Percentiles rank a stretch among this genome's conserved stretches.
phyloP scores from a whole-genome alignment of 2,797 vertebrate species.

The Coendou prehensilis region DNA sequence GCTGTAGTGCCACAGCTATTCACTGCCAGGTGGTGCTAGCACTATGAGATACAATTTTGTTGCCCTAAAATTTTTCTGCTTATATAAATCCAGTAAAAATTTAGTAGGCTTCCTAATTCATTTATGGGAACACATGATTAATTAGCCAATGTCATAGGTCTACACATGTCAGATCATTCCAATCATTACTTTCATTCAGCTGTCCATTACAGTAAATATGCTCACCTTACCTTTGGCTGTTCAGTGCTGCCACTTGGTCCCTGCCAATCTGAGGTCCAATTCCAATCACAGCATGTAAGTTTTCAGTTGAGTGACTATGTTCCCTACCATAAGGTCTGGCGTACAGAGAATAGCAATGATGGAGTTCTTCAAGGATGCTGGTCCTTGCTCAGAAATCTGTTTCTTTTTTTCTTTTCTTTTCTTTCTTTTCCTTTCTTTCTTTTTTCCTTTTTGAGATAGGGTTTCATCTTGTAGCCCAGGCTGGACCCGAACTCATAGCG shows the following conservation, averaged over 20 bases:
- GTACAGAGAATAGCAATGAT: too few species aligned
- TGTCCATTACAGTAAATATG: not conserved
- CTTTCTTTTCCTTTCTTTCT: too few species aligned
- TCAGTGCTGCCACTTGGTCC: too few species aligned
- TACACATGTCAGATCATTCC: not conserved
- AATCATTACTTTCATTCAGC: not conserved
- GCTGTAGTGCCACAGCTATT: not conserved
- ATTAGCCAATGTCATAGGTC: not conserved
- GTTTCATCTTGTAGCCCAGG: too few species aligned
- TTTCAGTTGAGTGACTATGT: too few species aligned
- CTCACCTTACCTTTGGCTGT: not conserved
- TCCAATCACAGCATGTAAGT: too few species aligned
- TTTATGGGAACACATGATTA: not conserved
- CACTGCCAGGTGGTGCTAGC: not conserved
- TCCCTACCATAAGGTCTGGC: too few species aligned
- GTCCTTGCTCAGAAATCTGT: too few species aligned
- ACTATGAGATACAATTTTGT: not conserved
- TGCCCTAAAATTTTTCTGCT: not conserved
- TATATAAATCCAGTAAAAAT: not conserved
- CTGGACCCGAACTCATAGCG: too few species aligned
- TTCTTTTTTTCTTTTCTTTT: too few species aligned
- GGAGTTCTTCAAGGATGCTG: too few species aligned
- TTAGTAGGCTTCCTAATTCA: not conserved
- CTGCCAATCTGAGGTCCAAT: not conserved
- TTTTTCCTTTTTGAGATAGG: too few species aligned